Conservation (phyloP, 2,113 vertebrate species). For the Rhodinocichla rosea region DNA sequence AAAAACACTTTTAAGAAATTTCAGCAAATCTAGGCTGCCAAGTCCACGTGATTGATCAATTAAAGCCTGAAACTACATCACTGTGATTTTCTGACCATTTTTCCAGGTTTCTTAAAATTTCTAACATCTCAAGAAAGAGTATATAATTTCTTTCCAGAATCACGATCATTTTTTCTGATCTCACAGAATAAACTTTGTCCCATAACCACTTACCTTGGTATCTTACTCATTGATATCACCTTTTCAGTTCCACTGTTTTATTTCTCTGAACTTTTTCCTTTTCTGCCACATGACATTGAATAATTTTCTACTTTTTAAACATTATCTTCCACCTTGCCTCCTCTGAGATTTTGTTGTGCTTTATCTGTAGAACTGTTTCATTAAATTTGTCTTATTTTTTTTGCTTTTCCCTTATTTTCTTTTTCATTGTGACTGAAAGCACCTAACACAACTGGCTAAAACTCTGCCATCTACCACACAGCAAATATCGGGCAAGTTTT, state of each 20-base stretch:
- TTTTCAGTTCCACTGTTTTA: background rate
- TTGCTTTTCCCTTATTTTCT: too few relatives aligned
- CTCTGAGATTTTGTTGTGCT: background rate
- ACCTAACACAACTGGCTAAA: background rate
- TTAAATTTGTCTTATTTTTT: background rate
- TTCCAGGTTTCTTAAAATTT: background rate
- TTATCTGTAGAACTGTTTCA: background rate
- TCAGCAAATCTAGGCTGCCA: background rate
- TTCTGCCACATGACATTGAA: background rate
- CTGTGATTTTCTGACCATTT: background rate
- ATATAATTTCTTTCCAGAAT: background rate
- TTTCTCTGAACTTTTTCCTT: background rate
- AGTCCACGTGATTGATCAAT: background rate
- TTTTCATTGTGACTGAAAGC: background rate
- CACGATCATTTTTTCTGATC: background rate
- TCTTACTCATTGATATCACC: background rate
- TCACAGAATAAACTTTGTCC: background rate
- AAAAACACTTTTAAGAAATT: background rate
- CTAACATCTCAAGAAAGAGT: background rate
- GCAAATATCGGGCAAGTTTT: background rate
- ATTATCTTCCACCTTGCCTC: background rate
- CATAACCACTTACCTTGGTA: background rate
- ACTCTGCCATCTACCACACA: background rate
- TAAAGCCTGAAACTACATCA: background rate
- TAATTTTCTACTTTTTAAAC: background rate